Evolutionary conservation across 1,140 invertebrate species (phyloP).

Genomic region (silkworm (Bombyx mori)): ASM3026992v2 NC_085130.1:8186001-8186500

Average conservation of each 20-base stretch:
- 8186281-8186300: constrained; percentile 11
- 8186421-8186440: constrained; percentile 5
- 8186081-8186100: constrained; percentile 4
- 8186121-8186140: constrained; percentile 2
- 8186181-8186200: background rate
- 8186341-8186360: constrained; percentile 4
- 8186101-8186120: constrained; percentile 7
- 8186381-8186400: constrained; percentile 6
- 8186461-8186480: background rate
- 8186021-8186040: constrained; percentile 8
- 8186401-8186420: constrained; percentile 10
- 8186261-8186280: constrained; percentile 8
- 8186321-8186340: constrained; percentile 9
- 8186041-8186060: constrained; percentile 6
- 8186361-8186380: constrained; percentile 2
- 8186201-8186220: constrained; percentile 3
- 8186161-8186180: constrained; percentile 9
- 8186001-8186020: constrained; percentile 3
- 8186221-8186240: constrained; percentile 6
- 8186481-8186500: constrained; percentile 7
- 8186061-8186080: constrained; percentile 6
- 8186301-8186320: constrained; percentile 10
- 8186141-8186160: background rate
- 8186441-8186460: background rate
- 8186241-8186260: constrained; percentile 5